A percentile compares a stretch with the other conserved stretches of the same genome.
Evolutionary conservation across 2,888 invertebrate species (phyloP).

Genomic region (Neria commutata): DNA sequence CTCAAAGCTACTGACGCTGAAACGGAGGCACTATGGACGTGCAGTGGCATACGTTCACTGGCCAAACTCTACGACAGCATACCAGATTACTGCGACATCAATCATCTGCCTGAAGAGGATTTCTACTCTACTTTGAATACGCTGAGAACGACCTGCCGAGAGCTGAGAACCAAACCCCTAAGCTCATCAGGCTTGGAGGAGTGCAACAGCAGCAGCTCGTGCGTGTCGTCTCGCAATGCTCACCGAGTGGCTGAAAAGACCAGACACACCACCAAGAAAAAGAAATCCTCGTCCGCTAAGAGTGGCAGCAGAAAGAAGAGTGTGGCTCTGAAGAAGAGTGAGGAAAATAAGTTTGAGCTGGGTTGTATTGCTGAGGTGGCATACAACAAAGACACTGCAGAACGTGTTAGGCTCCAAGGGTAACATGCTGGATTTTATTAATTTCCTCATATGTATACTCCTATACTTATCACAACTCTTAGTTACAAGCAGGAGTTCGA

Average conservation of each 20-base stretch:
- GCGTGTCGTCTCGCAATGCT: conserved; percentile 22
- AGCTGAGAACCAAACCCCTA: conserved; percentile 45
- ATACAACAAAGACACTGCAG: background rate
- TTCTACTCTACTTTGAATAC: conserved; percentile 74
- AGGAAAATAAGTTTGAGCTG: background rate
- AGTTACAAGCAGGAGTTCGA: conserved; percentile 46
- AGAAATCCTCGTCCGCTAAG: conserved; percentile 24
- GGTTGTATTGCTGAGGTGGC: background rate
- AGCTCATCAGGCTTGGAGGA: conserved; percentile 20
- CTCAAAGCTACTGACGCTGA: conserved; percentile 5
- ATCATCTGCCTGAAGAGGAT: conserved; percentile 76
- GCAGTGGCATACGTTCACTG: conserved; percentile 66
- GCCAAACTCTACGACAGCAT: conserved; percentile 79
- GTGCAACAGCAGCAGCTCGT: conserved; percentile 30
- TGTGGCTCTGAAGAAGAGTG: background rate
- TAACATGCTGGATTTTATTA: background rate
- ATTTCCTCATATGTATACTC: too few species aligned
- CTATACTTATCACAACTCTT: too few species aligned
- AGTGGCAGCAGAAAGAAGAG: conserved; percentile 35
- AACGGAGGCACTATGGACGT: conserved; percentile 33
- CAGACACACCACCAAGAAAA: conserved; percentile 30
- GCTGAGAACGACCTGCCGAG: conserved; percentile 50
- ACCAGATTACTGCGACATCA: conserved; percentile 79
- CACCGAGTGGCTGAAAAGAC: conserved; percentile 11
- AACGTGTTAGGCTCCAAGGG: background rate